Conservation (phyloP, 2,113 vertebrate species). For the Piaya cayana region DNA sequence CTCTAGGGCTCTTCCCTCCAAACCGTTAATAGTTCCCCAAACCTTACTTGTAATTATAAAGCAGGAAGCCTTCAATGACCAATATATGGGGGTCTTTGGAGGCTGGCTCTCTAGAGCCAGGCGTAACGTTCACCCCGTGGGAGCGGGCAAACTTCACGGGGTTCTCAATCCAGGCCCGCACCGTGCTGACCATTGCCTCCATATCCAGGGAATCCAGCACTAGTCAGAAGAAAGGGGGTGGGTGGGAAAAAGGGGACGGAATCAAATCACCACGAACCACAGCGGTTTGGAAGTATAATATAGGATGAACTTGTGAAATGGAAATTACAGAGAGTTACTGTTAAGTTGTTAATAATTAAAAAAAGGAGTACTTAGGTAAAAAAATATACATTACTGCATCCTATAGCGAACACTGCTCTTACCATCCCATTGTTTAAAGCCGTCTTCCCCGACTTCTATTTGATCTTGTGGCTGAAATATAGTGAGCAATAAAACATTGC, state of each 20-base stretch:
- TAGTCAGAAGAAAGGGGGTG: slow-evolving; percentile 61
- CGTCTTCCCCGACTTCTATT: slow-evolving; percentile 96
- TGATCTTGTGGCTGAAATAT: slow-evolving; percentile 99
- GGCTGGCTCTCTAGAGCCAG: slow-evolving; percentile 39
- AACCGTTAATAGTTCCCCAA: not conserved
- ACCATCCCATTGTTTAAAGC: slow-evolving; percentile 99
- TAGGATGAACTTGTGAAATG: not conserved
- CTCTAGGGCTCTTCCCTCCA: not conserved
- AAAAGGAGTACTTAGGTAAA: slow-evolving; percentile 62
- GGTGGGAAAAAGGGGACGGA: not conserved
- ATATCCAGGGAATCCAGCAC: slow-evolving; percentile 88
- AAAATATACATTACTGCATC: slow-evolving; percentile 75
- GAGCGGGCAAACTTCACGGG: slow-evolving; percentile 92
- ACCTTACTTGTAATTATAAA: slow-evolving; percentile 90
- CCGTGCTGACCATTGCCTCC: slow-evolving; percentile 94
- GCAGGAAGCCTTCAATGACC: slow-evolving; percentile 93
- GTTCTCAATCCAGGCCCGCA: slow-evolving; percentile 87
- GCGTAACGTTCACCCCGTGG: slow-evolving; percentile 84
- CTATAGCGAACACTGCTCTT: slow-evolving; percentile 84
- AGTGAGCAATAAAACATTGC: slow-evolving; percentile 83
- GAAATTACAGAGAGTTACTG: not conserved
- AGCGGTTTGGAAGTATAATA: not conserved
- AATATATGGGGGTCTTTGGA: slow-evolving; percentile 82
- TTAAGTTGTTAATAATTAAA: slow-evolving; percentile 24
- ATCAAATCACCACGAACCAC: not conserved